Conservation (phyloP, 2,113 vertebrate species). For the Nycticryphes semicollaris region DNA sequence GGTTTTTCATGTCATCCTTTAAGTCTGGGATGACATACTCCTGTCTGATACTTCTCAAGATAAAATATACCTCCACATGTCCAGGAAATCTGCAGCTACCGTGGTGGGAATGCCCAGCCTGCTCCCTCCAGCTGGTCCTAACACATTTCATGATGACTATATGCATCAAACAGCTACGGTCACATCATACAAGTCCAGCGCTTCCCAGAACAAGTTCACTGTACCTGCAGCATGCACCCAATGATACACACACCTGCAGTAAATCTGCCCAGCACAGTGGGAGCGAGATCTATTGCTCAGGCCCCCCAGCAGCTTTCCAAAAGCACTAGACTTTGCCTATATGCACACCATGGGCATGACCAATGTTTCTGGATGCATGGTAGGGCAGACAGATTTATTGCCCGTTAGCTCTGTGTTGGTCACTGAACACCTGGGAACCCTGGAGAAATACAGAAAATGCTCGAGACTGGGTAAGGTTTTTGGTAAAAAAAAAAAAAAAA, state of each 20-base stretch:
- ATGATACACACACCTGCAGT: background rate
- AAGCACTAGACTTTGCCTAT: background rate
- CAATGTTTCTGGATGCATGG: background rate
- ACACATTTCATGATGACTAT: background rate
- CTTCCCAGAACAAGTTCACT: background rate
- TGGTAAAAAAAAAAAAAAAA: background rate
- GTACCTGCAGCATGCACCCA: background rate
- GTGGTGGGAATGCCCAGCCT: background rate
- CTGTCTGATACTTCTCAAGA: background rate
- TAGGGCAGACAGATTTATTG: background rate
- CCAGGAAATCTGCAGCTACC: background rate
- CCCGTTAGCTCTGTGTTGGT: background rate
- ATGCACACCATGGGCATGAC: background rate
- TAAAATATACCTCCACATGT: background rate
- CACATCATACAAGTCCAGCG: accelerated
- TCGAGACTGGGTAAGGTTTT: background rate
- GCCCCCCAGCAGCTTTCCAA: background rate
- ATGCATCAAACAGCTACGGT: background rate
- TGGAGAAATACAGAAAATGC: background rate
- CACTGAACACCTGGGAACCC: background rate
- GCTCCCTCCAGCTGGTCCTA: background rate
- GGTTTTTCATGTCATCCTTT: background rate
- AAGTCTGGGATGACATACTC: background rate
- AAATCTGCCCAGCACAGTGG: background rate
- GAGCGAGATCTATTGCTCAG: background rate